Evolutionary conservation across 2,113 vertebrate genomes (phyloP).

Genomic region (Kryptolebias marmoratus): DNA sequence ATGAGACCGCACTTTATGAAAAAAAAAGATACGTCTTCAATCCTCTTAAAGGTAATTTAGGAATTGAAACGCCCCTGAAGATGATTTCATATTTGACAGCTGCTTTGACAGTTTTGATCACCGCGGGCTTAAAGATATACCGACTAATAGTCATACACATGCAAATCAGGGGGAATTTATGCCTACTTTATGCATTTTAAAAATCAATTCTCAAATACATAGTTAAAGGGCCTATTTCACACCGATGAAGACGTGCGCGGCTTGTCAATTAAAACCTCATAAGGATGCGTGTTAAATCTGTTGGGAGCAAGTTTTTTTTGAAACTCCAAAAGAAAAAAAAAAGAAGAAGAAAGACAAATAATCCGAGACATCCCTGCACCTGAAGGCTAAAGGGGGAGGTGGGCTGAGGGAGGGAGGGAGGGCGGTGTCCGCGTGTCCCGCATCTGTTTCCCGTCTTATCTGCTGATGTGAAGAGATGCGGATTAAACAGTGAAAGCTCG

Average conservation of each 20-base stretch:
- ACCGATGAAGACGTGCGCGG: constrained; percentile 65
- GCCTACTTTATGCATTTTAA: constrained; percentile 51
- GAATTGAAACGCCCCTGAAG: background rate
- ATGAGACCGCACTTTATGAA: background rate
- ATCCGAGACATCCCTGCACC: constrained; percentile 56
- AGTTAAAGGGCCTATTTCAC: constrained; percentile 62
- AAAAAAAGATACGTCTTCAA: constrained; percentile 14
- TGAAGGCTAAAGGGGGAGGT: constrained; percentile 79
- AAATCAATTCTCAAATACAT: constrained; percentile 72
- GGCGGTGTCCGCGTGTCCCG: constrained; percentile 78
- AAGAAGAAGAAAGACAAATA: background rate
- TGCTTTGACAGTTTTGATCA: constrained; percentile 44
- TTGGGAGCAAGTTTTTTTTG: constrained; percentile 51
- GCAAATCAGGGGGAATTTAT: constrained; percentile 57
- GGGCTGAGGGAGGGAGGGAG: constrained; percentile 73
- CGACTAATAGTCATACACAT: constrained; percentile 58
- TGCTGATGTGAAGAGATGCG: constrained; percentile 92
- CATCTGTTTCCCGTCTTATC: constrained; percentile 90
- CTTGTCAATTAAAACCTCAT: constrained; percentile 64
- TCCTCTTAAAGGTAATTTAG: constrained; percentile 20
- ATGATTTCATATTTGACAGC: constrained; percentile 39
- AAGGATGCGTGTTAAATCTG: constrained; percentile 56
- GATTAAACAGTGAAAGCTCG: constrained; percentile 89
- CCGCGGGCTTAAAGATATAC: constrained; percentile 43
- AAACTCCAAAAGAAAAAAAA: constrained; percentile 24